Evolutionary conservation across 1,140 invertebrate genomes (phyloP).

Genomic region (Palaemon carinicauda): DNA sequence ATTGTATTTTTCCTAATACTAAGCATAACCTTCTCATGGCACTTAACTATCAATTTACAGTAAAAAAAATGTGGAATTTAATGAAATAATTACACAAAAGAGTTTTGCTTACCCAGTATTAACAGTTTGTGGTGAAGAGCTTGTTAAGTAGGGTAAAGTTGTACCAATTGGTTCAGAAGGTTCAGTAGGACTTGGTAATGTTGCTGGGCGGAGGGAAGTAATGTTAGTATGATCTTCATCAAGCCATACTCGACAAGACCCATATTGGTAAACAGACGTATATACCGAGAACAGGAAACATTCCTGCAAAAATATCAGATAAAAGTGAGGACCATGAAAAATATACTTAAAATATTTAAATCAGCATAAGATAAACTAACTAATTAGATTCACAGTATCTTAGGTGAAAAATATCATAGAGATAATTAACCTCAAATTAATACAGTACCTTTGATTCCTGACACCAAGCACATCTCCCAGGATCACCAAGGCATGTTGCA

Average conservation of each 20-base stretch:
- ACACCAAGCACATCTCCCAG: slow-evolving; percentile 93
- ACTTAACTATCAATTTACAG: too few species aligned
- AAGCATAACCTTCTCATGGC: too few species aligned
- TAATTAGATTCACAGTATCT: too few species aligned
- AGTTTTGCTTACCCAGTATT: neutral
- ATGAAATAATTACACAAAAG: too few species aligned
- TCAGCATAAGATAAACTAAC: neutral
- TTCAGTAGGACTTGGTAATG: neutral
- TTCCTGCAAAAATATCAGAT: slow-evolving; percentile 66
- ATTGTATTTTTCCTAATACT: too few species aligned
- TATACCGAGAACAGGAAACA: slow-evolving; percentile 96
- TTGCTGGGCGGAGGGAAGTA: neutral
- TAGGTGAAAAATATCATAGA: too few species aligned
- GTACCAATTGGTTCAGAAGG: neutral
- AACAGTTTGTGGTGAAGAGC: neutral
- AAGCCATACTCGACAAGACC: slow-evolving; percentile 90
- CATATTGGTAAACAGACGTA: slow-evolving; percentile 92
- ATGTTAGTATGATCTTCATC: slow-evolving; percentile 69
- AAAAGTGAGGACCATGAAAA: too few species aligned
- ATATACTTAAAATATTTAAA: neutral
- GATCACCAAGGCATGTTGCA: slow-evolving; percentile 81
- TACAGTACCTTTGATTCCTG: slow-evolving; percentile 75
- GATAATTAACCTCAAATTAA: neutral
- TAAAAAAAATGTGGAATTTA: too few species aligned
- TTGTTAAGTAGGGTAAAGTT: slow-evolving; percentile 18